A percentile compares a stretch with the other conserved stretches of the same genome.
phyloP scores from a whole-genome alignment of 2,888 invertebrate species.

The Lissonota sp. region DNA sequence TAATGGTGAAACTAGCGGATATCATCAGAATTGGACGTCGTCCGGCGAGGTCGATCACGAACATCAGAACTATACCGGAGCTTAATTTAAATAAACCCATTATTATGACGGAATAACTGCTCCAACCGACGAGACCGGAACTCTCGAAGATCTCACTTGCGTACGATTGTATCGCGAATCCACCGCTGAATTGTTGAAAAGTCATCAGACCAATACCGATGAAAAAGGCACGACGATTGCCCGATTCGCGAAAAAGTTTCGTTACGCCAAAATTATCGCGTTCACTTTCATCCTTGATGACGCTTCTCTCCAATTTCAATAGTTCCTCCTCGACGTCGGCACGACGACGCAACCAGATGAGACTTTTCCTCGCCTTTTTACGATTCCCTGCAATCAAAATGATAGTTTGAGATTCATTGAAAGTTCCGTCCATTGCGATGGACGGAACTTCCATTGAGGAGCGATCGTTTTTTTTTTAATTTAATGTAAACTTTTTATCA shows the following conservation, averaged over 20 bases:
- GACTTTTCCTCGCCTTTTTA: neutral
- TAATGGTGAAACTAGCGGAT: neutral
- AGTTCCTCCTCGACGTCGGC: constrained; percentile 1
- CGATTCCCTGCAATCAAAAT: constrained; percentile 83
- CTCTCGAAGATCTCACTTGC: constrained; percentile 12
- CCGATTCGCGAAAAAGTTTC: neutral
- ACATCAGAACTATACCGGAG: neutral
- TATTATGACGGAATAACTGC: constrained; percentile 15
- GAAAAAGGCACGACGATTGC: neutral
- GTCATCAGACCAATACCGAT: neutral
- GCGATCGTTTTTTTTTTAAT: no score
- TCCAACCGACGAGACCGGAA: neutral
- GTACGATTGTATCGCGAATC: constrained; percentile 11
- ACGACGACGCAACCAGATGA: constrained; percentile 9
- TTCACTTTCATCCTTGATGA: neutral
- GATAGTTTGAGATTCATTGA: no score
- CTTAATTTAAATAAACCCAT: neutral
- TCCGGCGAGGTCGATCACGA: constrained; percentile 30
- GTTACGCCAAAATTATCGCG: neutral
- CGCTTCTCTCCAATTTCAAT: neutral
- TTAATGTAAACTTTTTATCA: no score
- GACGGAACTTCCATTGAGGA: no score
- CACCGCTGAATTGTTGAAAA: constrained; percentile 15
- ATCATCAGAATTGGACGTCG: constrained; percentile 27
- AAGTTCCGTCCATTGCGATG: no score